These are phyloP conservation scores for Phataginus tricuspis DNA, from an alignment of 2,797 vertebrate species.

Conservation along the genomic window DNA sequence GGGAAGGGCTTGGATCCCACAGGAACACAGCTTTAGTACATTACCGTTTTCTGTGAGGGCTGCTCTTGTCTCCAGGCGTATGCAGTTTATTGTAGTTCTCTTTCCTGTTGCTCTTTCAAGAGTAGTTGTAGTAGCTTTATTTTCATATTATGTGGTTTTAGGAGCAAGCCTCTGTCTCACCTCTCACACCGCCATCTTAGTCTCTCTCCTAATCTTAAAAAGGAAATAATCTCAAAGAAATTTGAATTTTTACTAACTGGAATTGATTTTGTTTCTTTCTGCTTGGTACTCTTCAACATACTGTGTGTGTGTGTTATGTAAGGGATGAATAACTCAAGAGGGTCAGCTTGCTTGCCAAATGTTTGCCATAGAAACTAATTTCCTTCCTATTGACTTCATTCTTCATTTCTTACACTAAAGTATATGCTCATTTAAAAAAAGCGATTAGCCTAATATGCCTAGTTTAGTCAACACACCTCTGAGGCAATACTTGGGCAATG, in stretches of 20 bases:
- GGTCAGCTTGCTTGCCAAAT: conserved; percentile 62
- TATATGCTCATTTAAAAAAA: conserved; percentile 2
- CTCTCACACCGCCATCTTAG: too few relatives aligned
- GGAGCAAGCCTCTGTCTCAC: too few relatives aligned
- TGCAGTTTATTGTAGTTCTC: too few relatives aligned
- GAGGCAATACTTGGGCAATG: not conserved
- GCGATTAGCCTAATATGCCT: conserved; percentile 6
- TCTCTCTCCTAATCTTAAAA: conserved; percentile 81
- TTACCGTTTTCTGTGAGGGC: too few relatives aligned
- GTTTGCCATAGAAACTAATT: conserved; percentile 60
- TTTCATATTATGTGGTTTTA: too few relatives aligned
- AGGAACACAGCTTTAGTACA: too few relatives aligned
- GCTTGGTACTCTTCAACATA: conserved; percentile 76
- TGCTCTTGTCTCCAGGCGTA: too few relatives aligned
- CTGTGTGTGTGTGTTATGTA: conserved; percentile 66
- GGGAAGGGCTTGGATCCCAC: too few relatives aligned
- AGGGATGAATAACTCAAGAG: conserved; percentile 70
- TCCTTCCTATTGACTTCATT: conserved; percentile 32
- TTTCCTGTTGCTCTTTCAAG: too few relatives aligned
- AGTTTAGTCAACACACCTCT: not conserved
- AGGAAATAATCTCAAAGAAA: conserved; percentile 76
- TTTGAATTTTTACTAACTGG: conserved; percentile 79
- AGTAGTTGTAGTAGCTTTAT: too few relatives aligned
- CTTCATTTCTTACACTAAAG: conserved; percentile 1
- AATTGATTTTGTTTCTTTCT: conserved; percentile 80